These are phyloP conservation scores for Meriones unguiculatus DNA, from an alignment of 2,113 vertebrate species.

Conservation along the genomic window DNA sequence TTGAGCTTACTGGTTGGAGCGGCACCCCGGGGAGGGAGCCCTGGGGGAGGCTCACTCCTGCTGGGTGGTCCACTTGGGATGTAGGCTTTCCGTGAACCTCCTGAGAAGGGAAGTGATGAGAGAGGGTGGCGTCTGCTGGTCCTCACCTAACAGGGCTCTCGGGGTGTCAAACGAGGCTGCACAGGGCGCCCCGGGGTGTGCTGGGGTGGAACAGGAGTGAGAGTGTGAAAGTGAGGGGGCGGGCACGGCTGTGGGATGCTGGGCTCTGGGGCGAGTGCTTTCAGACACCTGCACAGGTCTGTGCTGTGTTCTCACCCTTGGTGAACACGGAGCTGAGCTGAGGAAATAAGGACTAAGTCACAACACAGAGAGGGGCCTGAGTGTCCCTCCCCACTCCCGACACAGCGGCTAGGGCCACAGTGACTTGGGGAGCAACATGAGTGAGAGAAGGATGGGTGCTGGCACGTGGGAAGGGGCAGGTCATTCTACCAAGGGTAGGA, in stretches of 20 bases:
- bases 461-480: neutral
- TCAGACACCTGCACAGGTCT: neutral
- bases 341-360: neutral
- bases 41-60: neutral
- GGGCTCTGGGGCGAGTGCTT: neutral
- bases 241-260: rapidly evolving
- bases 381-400: neutral
- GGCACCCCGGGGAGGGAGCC: neutral
- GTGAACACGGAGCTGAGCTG: neutral
- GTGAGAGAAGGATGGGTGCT: neutral
- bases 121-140: neutral
- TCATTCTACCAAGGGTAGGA: rapidly evolving
- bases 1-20: conserved; percentile 60
- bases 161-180: neutral
- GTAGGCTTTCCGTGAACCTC: neutral
- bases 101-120: rapidly evolving
- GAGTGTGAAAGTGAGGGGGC: neutral
- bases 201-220: neutral
- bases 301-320: neutral
- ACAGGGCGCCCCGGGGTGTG: neutral
- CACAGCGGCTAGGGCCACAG: neutral
- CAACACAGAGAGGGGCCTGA: neutral
- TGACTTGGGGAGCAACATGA: neutral
- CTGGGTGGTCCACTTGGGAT: neutral
- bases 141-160: neutral